Evolutionary conservation across 2,797 vertebrate species (phyloP), one percentile per base, ranked within the genome.

Genomic region (Poeciliopsis infans): DNA sequence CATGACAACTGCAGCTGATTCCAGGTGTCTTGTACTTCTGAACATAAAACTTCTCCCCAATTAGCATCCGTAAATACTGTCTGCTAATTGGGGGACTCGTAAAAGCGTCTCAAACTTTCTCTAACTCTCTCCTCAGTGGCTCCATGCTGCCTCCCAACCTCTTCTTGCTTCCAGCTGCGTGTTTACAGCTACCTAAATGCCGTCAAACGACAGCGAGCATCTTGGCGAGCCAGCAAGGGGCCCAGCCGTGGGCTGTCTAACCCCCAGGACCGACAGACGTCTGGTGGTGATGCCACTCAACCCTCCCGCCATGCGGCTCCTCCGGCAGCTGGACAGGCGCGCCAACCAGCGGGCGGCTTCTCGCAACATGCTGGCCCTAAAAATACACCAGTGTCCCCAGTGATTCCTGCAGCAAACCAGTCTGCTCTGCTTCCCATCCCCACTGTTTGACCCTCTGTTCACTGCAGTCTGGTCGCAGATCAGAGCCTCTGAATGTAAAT

Each of bases 281-380:
- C 84, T 20, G 68, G 33, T 16, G 18, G 79, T 46, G 81, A 85
- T 86, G 85, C 81, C 85, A 87, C 76, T 86, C 87, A 83, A 55
- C 68, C 86, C 79, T 79, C 87, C 84, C 75, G 82, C 85, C 79
- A 79, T 2, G 76, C 85, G 18, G 79, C 71, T 77, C 61, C 81
- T 79, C 61, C 76, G 81, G 82, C 86, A 87, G 85, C 86, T 88
- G 87, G 80, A 81, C 80, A 76, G 76, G 76, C 79, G 79, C 78
- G 70, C 70, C 49, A 71, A 75, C 69, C 81, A 79, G 82, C 83
- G 72, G 75, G 76, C 46, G 28, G 81, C 78, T 59, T 77, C 76
- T 77, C 0, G 76, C 68, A 51, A 84, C 36, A 77, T 11, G 66
- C 75, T 46, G 76, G 77, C 83, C 81, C 73, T 81, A 78, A 85